These are phyloP conservation scores for Creontiades dilutus DNA, from an alignment of 2,888 invertebrate genomes.

Conservation along the genomic window DNA sequence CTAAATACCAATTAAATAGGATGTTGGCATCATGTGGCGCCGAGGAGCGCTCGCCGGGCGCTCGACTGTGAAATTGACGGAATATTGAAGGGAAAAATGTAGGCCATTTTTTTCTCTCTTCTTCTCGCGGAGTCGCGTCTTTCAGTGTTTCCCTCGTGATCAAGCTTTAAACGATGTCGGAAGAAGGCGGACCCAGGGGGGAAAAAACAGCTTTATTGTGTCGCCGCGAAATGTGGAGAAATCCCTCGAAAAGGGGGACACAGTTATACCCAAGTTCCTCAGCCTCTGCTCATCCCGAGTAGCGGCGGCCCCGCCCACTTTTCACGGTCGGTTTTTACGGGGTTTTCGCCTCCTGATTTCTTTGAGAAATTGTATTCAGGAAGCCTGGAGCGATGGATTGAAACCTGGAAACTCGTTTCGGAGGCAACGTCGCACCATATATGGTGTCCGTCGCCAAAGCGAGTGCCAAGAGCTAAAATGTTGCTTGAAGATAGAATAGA, in stretches of 20 bases:
- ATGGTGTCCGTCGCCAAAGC: too few relatives aligned
- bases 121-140: neutral
- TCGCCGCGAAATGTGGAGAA: neutral
- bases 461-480: too few relatives aligned
- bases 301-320: neutral
- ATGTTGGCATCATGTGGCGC: neutral
- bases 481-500: too few relatives aligned
- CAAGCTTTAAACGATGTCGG: constrained; percentile 7
- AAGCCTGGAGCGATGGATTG: too few relatives aligned
- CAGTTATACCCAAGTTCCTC: neutral
- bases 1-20: neutral
- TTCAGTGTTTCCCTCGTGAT: constrained; percentile 16
- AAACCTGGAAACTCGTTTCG: too few relatives aligned
- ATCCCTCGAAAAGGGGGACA: neutral
- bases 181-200: constrained; percentile 9
- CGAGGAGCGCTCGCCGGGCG: neutral
- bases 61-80: constrained; percentile 8
- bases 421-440: too few relatives aligned
- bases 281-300: neutral
- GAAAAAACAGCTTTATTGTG: constrained; percentile 5
- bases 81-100: constrained; percentile 1
- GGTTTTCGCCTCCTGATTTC: neutral
- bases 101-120: neutral
- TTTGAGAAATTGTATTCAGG: neutral
- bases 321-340: constrained; percentile 14